Evolutionary conservation across 2,888 invertebrate genomes (phyloP).

Genomic region (Oconnorella tubifera): DNA sequence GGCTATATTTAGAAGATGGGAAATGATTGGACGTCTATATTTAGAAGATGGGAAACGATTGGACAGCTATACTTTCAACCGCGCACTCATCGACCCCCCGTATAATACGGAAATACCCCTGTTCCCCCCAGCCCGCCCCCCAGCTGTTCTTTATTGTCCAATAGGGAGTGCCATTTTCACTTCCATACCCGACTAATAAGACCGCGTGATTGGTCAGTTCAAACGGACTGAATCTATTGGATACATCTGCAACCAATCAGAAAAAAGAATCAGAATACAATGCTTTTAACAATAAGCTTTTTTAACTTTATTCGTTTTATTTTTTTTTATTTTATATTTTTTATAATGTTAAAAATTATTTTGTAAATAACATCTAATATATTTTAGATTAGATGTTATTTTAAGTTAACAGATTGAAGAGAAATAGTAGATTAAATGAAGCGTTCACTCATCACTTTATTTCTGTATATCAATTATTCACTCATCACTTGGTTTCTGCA

Average conservation of each 20-base stretch:
- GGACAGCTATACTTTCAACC: conserved; percentile 55
- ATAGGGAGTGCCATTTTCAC: conserved; percentile 46
- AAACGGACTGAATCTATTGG: conserved; percentile 56
- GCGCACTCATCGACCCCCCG: conserved; percentile 54
- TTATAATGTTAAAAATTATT: not conserved
- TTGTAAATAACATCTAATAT: not conserved
- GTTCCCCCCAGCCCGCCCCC: conserved; percentile 52
- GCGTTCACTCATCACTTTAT: too few species aligned
- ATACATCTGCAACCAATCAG: conserved; percentile 12
- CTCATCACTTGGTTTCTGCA: too few species aligned
- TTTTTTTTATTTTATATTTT: too few species aligned
- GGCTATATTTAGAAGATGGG: too few species aligned
- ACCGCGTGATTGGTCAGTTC: conserved; percentile 59
- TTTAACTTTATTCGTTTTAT: too few species aligned
- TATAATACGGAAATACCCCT: conserved; percentile 53
- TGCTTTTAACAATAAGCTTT: too few species aligned
- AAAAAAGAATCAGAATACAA: not conserved
- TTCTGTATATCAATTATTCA: too few species aligned
- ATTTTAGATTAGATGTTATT: not conserved
- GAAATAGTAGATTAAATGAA: too few species aligned
- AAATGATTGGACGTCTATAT: too few species aligned
- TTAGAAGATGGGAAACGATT: conserved; percentile 30
- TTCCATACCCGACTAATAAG: conserved; percentile 59
- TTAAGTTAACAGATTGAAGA: too few species aligned
- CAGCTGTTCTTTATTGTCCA: conserved; percentile 58